Conservation (phyloP, 2,797 vertebrate species). For the Sebastolobus alascanus region DNA sequence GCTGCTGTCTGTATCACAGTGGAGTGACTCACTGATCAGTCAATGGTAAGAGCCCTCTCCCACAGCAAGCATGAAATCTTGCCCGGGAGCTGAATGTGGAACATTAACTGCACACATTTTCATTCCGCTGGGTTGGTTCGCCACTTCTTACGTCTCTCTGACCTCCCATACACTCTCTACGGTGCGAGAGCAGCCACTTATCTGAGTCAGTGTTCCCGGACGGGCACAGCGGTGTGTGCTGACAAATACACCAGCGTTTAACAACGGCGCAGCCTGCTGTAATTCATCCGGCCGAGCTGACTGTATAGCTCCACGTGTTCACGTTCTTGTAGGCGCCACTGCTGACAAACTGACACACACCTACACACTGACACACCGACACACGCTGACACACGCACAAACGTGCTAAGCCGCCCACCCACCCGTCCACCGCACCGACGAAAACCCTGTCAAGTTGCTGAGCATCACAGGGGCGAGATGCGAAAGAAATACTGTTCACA, state of each 20-base stretch:
- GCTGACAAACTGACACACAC: conserved; percentile 77
- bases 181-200: conserved; percentile 69
- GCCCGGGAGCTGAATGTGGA: conserved; percentile 71
- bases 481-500: conserved; percentile 60
- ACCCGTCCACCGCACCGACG: conserved; percentile 29
- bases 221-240: conserved; percentile 47
- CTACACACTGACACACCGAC: conserved; percentile 64
- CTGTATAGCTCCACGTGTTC: conserved; percentile 55
- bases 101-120: conserved; percentile 70
- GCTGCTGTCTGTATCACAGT: conserved; percentile 76
- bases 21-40: conserved; percentile 80
- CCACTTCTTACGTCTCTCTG: conserved; percentile 68
- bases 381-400: conserved; percentile 58
- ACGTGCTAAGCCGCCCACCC: conserved; percentile 56
- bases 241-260: conserved; percentile 70
- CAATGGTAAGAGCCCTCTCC: conserved; percentile 75
- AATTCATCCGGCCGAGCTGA: conserved; percentile 68
- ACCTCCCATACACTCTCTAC: conserved; percentile 67
- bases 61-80: conserved; percentile 73
- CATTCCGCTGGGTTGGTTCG: conserved; percentile 59
- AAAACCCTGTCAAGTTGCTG: conserved; percentile 50
- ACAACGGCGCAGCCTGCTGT: conserved; percentile 61
- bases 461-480: conserved; percentile 55
- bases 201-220: conserved; percentile 76
- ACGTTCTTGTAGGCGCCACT: conserved; percentile 63